phyloP scores from a whole-genome alignment of 1,140 invertebrate genomes.

The Zaprionus africanus region DNA sequence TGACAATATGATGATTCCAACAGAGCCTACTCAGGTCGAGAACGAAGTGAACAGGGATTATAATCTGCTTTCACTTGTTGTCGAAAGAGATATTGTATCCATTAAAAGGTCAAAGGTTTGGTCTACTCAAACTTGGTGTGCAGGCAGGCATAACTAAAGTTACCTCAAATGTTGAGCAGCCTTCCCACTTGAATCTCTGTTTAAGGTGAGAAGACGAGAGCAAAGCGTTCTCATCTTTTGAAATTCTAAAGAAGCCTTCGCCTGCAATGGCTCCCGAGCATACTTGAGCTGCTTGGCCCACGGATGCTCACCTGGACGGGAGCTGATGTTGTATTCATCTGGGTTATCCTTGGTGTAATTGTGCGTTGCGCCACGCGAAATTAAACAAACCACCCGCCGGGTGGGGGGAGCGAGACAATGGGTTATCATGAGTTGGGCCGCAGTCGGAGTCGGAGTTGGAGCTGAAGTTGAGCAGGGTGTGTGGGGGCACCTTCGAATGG shows the following conservation, averaged over 20 bases:
- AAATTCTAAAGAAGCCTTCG: background rate
- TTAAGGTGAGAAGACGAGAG: background rate
- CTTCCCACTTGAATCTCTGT: background rate
- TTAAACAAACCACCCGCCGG: constrained; percentile 51
- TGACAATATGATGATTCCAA: background rate
- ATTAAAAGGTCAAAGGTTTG: no score
- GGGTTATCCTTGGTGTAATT: constrained; percentile 60
- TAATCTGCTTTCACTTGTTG: background rate
- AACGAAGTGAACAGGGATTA: background rate
- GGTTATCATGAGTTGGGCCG: constrained; percentile 4
- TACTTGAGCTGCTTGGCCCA: background rate
- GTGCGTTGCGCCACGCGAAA: constrained; percentile 73
- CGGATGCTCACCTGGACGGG: constrained; percentile 25
- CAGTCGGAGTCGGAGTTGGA: background rate
- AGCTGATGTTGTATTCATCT: background rate
- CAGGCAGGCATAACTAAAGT: background rate
- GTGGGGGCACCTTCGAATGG: background rate
- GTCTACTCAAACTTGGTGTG: no score
- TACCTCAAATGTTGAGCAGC: background rate
- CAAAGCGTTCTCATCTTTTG: background rate
- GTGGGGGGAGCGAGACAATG: constrained; percentile 4
- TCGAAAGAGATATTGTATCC: no score
- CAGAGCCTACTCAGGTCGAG: background rate
- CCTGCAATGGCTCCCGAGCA: background rate
- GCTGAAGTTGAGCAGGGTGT: constrained; percentile 7